Conservation (phyloP, 2,888 invertebrate species). For the Trichacis sp. region DNA sequence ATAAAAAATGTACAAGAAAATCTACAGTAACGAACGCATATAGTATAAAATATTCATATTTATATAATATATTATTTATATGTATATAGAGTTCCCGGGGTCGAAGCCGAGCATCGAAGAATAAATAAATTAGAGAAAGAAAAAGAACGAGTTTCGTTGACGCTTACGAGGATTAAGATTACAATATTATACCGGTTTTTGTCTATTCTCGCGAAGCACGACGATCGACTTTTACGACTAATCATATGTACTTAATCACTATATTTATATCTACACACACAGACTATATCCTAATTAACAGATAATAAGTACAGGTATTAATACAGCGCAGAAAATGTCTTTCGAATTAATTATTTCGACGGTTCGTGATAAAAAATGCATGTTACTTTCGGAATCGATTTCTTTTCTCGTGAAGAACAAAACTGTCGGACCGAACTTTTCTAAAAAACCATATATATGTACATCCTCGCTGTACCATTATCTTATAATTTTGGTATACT, state of each 20-base stretch:
- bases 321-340: too few species aligned
- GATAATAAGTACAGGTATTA: slow-evolving; percentile 27
- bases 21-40: slow-evolving; percentile 64
- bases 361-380: too few species aligned
- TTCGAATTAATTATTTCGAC: too few species aligned
- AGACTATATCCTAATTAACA: slow-evolving; percentile 27
- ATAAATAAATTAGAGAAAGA: slow-evolving; percentile 41
- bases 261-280: slow-evolving; percentile 45
- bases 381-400: too few species aligned
- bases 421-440: neutral
- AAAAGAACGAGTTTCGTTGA: slow-evolving; percentile 41
- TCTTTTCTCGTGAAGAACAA: too few species aligned
- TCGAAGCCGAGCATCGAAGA: slow-evolving; percentile 48
- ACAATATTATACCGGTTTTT: too few species aligned
- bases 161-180: slow-evolving; percentile 33
- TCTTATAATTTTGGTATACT: slow-evolving; percentile 23
- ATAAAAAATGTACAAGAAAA: slow-evolving; percentile 67
- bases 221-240: slow-evolving; percentile 39
- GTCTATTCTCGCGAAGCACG: slow-evolving; percentile 35
- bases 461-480: slow-evolving; percentile 18
- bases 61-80: slow-evolving; percentile 51
- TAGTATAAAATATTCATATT: slow-evolving; percentile 52
- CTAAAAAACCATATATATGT: slow-evolving; percentile 2
- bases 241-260: slow-evolving; percentile 39
- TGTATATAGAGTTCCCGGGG: slow-evolving; percentile 51